phyloP scores from a whole-genome alignment of 2,888 invertebrate species.

The Scaptomyza cyrtandrae region DNA sequence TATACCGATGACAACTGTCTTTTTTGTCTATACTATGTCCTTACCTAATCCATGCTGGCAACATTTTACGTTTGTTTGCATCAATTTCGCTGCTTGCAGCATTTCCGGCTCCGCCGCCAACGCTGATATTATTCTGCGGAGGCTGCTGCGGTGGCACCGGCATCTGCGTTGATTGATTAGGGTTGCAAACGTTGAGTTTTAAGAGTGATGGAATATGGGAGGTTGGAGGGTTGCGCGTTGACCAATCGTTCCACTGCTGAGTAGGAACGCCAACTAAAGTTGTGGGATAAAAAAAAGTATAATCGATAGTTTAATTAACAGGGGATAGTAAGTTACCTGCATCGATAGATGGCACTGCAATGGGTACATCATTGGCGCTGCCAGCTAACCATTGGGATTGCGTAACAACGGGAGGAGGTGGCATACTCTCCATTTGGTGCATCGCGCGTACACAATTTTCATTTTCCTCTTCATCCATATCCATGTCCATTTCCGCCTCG shows the following conservation, averaged over 20 bases:
- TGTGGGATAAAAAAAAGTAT: background rate
- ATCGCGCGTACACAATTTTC: constrained; percentile 35
- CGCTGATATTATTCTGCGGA: constrained; percentile 29
- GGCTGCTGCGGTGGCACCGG: constrained; percentile 39
- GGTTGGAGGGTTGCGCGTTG: constrained; percentile 57
- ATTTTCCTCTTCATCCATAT: constrained; percentile 88
- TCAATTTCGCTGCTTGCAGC: constrained; percentile 86
- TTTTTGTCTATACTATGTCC: background rate
- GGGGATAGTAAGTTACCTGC: constrained; percentile 6
- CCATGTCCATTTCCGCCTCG: constrained; percentile 95
- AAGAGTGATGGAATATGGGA: constrained; percentile 81
- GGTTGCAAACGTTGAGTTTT: constrained; percentile 79
- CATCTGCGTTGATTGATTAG: constrained; percentile 64
- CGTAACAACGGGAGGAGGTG: constrained; percentile 60
- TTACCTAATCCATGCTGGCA: constrained; percentile 99
- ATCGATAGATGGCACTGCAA: constrained; percentile 17
- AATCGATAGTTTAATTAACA: too few species aligned
- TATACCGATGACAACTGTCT: background rate
- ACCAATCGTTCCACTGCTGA: constrained; percentile 65
- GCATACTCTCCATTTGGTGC: constrained; percentile 26
- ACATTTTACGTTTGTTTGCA: constrained; percentile 93
- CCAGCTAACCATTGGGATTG: constrained; percentile 62
- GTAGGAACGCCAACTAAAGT: constrained; percentile 21
- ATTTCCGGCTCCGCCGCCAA: constrained; percentile 6
- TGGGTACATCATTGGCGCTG: constrained; percentile 15